These are phyloP conservation scores for Masticophis lateralis DNA, from an alignment of 2,797 vertebrate species.

Conservation along the genomic window DNA sequence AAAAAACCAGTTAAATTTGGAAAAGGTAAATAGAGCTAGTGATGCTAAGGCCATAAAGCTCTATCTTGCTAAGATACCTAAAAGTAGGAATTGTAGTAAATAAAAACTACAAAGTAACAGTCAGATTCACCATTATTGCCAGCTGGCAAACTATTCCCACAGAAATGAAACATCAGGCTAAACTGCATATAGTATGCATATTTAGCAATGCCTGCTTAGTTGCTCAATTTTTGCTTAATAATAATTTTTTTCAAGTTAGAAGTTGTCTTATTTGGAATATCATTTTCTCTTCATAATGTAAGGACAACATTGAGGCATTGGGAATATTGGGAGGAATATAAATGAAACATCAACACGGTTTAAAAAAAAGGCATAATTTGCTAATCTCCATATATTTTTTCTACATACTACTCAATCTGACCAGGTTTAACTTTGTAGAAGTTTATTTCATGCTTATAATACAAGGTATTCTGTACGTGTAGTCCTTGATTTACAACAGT, in stretches of 20 bases:
- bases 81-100: not conserved
- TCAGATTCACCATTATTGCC: slow-evolving; percentile 6
- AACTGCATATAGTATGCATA: not conserved
- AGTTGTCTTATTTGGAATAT: not conserved
- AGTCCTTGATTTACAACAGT: not conserved
- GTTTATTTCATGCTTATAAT: not conserved
- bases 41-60: slow-evolving; percentile 16
- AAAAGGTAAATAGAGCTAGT: not conserved
- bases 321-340: not conserved
- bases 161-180: slow-evolving; percentile 5
- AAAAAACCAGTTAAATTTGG: not conserved
- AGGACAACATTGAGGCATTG: not conserved
- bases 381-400: not conserved
- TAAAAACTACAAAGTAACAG: slow-evolving; percentile 12
- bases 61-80: not conserved
- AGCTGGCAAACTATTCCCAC: not conserved
- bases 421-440: not conserved
- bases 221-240: not conserved
- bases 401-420: not conserved
- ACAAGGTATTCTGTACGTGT: not conserved
- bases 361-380: not conserved
- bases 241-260: not conserved
- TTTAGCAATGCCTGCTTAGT: not conserved
- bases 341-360: not conserved
- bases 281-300: not conserved